phyloP scores from a whole-genome alignment of 2,797 vertebrate genomes.

The Danio aesculapii region DNA sequence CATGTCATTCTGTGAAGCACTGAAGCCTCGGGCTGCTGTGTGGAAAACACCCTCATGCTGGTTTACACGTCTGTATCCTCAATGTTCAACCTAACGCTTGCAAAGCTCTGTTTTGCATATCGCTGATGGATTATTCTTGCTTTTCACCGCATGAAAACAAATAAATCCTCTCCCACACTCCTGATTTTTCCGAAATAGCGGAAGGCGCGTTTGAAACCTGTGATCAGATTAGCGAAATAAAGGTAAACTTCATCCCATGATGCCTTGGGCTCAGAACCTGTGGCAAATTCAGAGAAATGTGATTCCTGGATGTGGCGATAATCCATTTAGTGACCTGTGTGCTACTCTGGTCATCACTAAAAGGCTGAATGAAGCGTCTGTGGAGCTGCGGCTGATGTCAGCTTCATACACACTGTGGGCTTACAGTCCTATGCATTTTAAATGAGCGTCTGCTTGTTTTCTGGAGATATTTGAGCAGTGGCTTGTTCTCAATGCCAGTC shows the following conservation, averaged over 20 bases:
- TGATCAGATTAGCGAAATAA: constrained; percentile 23
- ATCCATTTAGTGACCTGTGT: constrained; percentile 31
- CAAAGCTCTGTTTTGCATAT: constrained; percentile 6
- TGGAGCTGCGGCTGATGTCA: constrained; percentile 2
- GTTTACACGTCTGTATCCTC: constrained; percentile 1
- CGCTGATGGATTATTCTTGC: constrained; percentile 32
- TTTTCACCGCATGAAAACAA: constrained; percentile 26
- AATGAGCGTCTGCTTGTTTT: constrained; percentile 29
- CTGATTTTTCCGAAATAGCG: background rate
- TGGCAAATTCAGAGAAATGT: constrained; percentile 24
- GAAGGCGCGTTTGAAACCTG: background rate
- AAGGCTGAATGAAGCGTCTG: background rate
- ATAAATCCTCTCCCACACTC: constrained; percentile 18
- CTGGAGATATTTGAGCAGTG: background rate
- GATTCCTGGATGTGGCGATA: constrained; percentile 14
- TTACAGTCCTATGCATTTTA: constrained; percentile 39
- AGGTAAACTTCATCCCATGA: constrained; percentile 11
- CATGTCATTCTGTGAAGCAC: constrained; percentile 15
- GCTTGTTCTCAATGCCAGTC: background rate
- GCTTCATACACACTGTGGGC: constrained; percentile 10
- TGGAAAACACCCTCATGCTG: constrained; percentile 31
- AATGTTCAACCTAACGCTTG: constrained; percentile 6
- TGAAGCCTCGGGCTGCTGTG: constrained; percentile 19
- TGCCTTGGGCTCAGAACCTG: constrained; percentile 5
- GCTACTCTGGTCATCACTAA: background rate